Conservation (phyloP, 2,113 vertebrate species). For the Sapayoa aenigma region DNA sequence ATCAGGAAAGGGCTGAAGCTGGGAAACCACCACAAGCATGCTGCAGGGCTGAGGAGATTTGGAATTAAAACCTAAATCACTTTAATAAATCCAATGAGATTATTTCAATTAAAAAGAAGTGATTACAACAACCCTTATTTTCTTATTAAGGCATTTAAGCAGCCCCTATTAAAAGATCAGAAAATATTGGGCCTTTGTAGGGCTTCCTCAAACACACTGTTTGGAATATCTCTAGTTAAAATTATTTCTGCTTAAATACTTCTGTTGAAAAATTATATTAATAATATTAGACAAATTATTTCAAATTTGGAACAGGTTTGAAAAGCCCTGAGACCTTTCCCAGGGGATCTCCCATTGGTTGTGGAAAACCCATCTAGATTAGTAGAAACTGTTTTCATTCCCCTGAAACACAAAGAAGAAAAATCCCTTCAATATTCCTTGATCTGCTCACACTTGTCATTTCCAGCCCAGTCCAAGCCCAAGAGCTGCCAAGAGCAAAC, state of each 20-base stretch:
- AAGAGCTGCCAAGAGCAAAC: slow-evolving; percentile 6
- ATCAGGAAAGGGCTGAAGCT: neutral
- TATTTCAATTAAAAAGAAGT: neutral
- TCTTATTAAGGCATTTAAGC: neutral
- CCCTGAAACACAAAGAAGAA: neutral
- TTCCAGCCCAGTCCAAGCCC: neutral
- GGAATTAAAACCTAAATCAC: neutral
- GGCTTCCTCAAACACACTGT: neutral
- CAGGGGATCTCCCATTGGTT: rapidly evolving
- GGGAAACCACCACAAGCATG: neutral
- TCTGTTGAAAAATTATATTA: neutral
- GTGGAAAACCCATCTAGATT: neutral
- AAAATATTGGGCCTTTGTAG: neutral
- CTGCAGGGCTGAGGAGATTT: neutral
- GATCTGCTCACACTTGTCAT: neutral
- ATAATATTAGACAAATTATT: rapidly evolving
- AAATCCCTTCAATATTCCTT: neutral
- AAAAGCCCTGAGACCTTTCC: neutral
- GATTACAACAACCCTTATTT: neutral
- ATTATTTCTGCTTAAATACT: neutral
- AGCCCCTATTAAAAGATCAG: neutral
- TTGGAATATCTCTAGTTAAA: neutral
- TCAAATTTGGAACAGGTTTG: neutral
- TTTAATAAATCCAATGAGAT: neutral
- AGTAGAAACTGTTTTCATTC: neutral